Conservation (phyloP, 2,888 invertebrate genomes). For the Drosophila greeni region DNA sequence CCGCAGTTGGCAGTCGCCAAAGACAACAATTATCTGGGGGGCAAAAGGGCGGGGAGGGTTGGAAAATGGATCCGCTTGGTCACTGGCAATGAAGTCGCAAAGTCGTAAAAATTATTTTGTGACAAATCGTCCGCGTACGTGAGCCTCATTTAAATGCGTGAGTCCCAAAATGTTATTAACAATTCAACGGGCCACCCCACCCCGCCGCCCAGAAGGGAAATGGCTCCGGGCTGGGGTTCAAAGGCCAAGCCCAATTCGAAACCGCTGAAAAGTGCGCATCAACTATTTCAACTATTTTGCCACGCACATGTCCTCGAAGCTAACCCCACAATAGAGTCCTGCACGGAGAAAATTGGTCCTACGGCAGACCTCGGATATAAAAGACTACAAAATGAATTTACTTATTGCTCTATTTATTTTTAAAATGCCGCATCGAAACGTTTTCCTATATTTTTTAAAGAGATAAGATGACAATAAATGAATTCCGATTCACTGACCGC, state of each 20-base stretch:
- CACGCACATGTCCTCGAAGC: conserved; percentile 62
- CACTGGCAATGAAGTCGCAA: conserved; percentile 70
- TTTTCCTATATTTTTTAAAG: not conserved
- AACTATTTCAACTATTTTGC: conserved; percentile 72
- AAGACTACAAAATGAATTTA: not conserved
- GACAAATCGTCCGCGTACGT: conserved; percentile 79
- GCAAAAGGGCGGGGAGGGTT: conserved; percentile 8
- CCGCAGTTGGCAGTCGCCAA: conserved; percentile 57
- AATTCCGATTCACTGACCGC: not conserved
- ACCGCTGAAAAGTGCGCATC: conserved; percentile 72
- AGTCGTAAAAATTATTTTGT: conserved; percentile 79
- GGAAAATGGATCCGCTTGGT: conserved; percentile 40
- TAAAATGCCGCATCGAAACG: not conserved
- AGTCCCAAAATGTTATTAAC: conserved; percentile 70
- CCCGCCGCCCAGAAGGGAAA: conserved; percentile 12
- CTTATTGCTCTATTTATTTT: not conserved
- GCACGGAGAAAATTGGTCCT: not conserved
- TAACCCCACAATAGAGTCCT: conserved; percentile 3
- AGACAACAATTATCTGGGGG: conserved; percentile 49
- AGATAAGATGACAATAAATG: not conserved
- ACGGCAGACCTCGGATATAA: not conserved
- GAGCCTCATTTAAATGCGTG: conserved; percentile 76
- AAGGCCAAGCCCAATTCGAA: conserved; percentile 62
- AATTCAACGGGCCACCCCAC: conserved; percentile 57
- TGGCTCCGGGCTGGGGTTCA: conserved; percentile 41